Evolutionary conservation across 2,888 invertebrate species (phyloP), one percentile per base, ranked within the genome.

Genomic region (Caenorhabditis sp.): DNA sequence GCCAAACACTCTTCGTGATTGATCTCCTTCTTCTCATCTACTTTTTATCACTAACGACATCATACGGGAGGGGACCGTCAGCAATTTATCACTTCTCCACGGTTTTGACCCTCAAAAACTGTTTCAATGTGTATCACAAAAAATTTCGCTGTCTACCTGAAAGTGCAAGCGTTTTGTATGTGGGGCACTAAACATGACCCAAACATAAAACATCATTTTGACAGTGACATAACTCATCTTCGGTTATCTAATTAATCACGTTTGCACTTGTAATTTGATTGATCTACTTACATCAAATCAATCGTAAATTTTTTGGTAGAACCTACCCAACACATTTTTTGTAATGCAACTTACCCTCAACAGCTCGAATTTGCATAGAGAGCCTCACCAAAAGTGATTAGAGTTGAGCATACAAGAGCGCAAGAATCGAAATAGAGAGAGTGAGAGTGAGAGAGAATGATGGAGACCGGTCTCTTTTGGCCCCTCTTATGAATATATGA

Each of bases 1-100:
- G 79, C 70, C 79, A 79, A 70, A 77, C 77, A 77, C 77, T 63
- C 31, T 61, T 56, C 63, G 77, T 70, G 77, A 79, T 79, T 79
- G 77, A 70, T 79, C 70, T 77, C 69, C 38, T 76, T 49, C 22
- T 51, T 51, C 63, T 74, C 51, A 66, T 59, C 66, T 69, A 26
- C n/a, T 69, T 69, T 24, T 77, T 77, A 61, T 77, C 61, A 70
- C 38, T 70, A 54, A 51, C 75, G 38, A 31, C 69, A 69, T 77
- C 69, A 68, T 59, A 26, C 68, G 44, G 22, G 38, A n/a, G n/a
- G 35, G 51, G 26, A 35, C 51, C 22, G 22, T 35, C 31, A 8
- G 61, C 47, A 59, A 77, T 77, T 54, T 63, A 69, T 77, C 69
- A 77, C 56, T 24, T 61, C 61, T 24, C 49, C 58, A 61, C 61